phyloP scores from a whole-genome alignment of 2,888 invertebrate species.

The Drosophila testacea region DNA sequence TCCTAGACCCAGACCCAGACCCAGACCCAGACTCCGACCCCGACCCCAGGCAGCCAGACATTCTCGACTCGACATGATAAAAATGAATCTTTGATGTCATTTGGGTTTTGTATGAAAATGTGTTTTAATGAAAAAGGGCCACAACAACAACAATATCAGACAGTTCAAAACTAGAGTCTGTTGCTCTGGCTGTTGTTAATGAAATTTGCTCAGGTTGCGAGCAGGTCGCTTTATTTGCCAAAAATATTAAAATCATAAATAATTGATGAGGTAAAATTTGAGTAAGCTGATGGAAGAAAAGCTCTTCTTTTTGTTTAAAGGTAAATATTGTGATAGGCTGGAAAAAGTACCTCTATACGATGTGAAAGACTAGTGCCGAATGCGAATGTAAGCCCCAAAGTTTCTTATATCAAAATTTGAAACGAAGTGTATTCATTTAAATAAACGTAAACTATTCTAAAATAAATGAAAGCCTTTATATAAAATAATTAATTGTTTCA shows the following conservation, averaged over 20 bases:
- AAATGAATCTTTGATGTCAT: constrained; percentile 80
- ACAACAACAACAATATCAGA: constrained; percentile 16
- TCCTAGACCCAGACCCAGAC: constrained; percentile 12
- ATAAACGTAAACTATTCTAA: too few species aligned
- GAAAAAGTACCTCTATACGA: not conserved
- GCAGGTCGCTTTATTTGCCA: constrained; percentile 64
- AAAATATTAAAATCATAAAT: constrained; percentile 76
- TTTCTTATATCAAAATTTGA: too few species aligned
- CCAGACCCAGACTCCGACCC: constrained; percentile 14
- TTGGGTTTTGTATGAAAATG: constrained; percentile 70
- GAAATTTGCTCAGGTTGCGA: constrained; percentile 63
- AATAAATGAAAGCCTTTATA: too few species aligned
- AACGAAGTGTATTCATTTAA: too few species aligned
- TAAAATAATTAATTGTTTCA: too few species aligned
- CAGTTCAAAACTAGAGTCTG: constrained; percentile 43
- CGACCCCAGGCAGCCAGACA: constrained; percentile 39
- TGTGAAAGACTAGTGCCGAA: too few species aligned
- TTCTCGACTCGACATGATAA: constrained; percentile 66
- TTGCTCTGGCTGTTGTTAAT: constrained; percentile 64
- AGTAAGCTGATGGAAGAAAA: not conserved
- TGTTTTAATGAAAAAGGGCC: constrained; percentile 70
- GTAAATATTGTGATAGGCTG: not conserved
- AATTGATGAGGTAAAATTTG: constrained; percentile 52
- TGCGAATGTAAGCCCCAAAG: too few species aligned
- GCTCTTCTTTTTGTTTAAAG: not conserved